These are phyloP conservation scores for Melanogrammus aeglefinus DNA, from an alignment of 2,797 vertebrate genomes.

Conservation along the genomic window DNA sequence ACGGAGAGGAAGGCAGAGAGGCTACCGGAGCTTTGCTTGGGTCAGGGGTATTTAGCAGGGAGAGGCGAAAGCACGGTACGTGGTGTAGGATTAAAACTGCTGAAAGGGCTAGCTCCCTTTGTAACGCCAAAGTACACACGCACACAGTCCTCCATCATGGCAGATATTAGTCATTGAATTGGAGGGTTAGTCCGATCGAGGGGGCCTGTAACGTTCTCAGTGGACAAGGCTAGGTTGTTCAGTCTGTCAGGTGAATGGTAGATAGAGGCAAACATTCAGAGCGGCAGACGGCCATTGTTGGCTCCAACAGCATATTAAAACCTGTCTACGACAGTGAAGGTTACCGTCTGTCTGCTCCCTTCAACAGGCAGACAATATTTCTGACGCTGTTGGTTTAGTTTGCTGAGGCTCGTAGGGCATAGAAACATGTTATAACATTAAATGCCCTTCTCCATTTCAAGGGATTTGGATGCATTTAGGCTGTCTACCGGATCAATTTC, in stretches of 20 bases:
- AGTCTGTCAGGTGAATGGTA: background rate
- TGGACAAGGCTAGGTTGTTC: background rate
- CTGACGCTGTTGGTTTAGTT: background rate
- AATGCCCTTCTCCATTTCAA: background rate
- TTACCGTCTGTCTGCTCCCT: background rate
- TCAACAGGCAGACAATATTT: background rate
- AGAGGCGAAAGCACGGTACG: conserved; percentile 30
- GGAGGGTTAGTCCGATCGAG: background rate
- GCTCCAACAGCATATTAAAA: background rate
- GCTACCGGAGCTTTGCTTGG: conserved; percentile 41
- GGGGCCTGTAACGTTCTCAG: background rate
- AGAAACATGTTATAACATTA: background rate
- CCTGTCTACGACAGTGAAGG: background rate
- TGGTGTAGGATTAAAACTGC: conserved; percentile 30
- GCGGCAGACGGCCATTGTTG: background rate
- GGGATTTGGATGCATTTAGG: background rate
- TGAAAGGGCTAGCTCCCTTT: conserved; percentile 21
- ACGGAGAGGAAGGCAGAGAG: conserved; percentile 21
- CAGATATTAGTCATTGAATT: background rate
- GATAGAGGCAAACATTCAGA: background rate
- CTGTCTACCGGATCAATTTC: background rate
- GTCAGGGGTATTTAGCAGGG: conserved; percentile 43
- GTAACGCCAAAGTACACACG: conserved; percentile 21
- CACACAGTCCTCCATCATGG: background rate
- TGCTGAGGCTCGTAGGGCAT: background rate